These are phyloP conservation scores for Amphilophus citrinellus DNA, from an alignment of 2,113 vertebrate species.

Conservation along the genomic window DNA sequence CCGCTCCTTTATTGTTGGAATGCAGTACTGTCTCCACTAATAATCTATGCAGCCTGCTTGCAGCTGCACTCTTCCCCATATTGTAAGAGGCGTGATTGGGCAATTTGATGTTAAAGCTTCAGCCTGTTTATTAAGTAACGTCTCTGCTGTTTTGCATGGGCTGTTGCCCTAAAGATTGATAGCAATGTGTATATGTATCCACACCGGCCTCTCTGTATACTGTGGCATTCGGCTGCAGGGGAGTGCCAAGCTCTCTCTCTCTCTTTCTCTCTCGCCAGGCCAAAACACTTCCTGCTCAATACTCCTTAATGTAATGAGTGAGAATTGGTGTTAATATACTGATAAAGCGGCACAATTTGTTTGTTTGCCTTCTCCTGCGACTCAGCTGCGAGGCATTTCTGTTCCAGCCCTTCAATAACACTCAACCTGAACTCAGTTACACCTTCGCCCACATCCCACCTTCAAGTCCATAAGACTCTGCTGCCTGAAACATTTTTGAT, in stretches of 20 bases:
- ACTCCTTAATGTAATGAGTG: conserved; percentile 84
- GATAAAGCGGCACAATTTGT: conserved; percentile 81
- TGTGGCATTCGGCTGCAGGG: conserved; percentile 72
- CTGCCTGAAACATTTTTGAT: conserved; percentile 15
- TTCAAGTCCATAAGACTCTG: background rate
- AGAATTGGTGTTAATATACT: conserved; percentile 85
- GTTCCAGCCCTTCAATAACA: conserved; percentile 66
- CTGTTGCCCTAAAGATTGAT: conserved; percentile 74
- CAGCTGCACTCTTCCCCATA: background rate
- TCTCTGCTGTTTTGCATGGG: conserved; percentile 51
- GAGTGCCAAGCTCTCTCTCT: conserved; percentile 66
- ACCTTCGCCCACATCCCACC: conserved; percentile 46
- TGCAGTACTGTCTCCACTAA: conserved; percentile 8
- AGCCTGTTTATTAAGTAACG: conserved; percentile 53
- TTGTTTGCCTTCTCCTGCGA: conserved; percentile 72
- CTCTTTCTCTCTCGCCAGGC: conserved; percentile 57
- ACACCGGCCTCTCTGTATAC: conserved; percentile 37
- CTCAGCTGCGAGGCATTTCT: conserved; percentile 77
- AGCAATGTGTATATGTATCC: conserved; percentile 19
- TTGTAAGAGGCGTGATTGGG: conserved; percentile 22
- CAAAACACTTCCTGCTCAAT: conserved; percentile 81
- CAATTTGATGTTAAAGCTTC: conserved; percentile 28
- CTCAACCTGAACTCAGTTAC: conserved; percentile 62
- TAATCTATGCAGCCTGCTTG: conserved; percentile 34
- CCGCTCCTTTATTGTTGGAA: background rate